These are phyloP conservation scores for Phalacrocorax aristotelis DNA, from an alignment of 2,113 vertebrate genomes.

Conservation along the genomic window DNA sequence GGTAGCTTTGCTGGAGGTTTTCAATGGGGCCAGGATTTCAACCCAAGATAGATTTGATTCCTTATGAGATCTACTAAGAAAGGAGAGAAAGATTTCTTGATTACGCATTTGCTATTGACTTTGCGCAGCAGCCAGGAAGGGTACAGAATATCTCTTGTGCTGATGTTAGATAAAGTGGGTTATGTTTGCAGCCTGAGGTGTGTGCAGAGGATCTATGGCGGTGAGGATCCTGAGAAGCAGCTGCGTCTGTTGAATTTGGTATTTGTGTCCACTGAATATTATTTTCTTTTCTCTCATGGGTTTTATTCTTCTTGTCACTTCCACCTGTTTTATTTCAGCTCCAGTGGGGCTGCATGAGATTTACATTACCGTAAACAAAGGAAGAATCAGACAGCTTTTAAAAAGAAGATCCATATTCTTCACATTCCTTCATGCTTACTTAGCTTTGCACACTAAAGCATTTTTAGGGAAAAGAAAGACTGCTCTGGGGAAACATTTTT, in stretches of 20 bases:
- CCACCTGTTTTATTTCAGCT: neutral
- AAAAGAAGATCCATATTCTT: neutral
- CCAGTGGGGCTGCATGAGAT: neutral
- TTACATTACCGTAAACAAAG: neutral
- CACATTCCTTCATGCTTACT: neutral
- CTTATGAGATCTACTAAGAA: neutral
- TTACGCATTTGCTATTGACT: neutral
- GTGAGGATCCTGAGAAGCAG: neutral
- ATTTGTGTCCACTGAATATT: neutral
- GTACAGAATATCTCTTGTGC: neutral
- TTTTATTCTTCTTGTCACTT: neutral
- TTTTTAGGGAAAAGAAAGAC: neutral
- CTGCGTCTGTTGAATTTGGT: neutral
- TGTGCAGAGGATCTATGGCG: rapidly evolving
- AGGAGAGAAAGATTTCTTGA: neutral
- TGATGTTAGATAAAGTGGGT: neutral
- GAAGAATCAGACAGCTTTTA: neutral
- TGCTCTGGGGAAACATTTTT: neutral
- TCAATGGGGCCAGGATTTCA: neutral
- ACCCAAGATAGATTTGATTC: neutral
- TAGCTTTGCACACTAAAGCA: neutral
- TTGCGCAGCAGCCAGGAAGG: neutral
- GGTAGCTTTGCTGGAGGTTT: neutral
- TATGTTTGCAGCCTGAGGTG: neutral
- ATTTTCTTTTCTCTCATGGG: neutral